Conservation (phyloP, 2,888 invertebrate genomes). For the Luperina nickerlii region DNA sequence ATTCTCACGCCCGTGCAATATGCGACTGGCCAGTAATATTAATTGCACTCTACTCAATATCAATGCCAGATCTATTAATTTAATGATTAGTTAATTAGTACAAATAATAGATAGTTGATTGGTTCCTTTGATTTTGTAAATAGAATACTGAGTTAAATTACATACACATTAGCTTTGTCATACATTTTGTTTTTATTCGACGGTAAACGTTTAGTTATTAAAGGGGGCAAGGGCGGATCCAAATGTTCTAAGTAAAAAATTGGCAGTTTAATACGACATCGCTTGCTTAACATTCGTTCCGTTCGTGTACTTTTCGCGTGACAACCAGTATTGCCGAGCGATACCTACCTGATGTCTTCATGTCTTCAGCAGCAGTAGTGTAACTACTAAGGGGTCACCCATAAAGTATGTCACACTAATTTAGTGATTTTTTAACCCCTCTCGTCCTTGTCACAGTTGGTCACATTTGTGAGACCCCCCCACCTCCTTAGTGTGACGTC, state of each 20-base stretch:
- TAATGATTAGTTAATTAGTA: conserved; percentile 26
- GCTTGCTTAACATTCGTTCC: not conserved
- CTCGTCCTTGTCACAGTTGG: no score
- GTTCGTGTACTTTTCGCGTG: not conserved
- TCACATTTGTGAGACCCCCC: no score
- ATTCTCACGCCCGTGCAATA: not conserved
- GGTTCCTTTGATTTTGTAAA: conserved; percentile 40
- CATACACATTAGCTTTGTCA: conserved; percentile 28
- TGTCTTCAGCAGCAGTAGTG: not conserved
- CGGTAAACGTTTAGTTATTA: not conserved
- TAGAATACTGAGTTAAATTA: conserved; percentile 34
- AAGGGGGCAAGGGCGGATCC: not conserved
- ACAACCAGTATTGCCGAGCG: not conserved
- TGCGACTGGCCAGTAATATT: conserved; percentile 24
- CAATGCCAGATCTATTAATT: conserved; percentile 17
- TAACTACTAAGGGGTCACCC: not conserved
- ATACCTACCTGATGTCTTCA: not conserved
- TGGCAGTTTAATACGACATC: not conserved
- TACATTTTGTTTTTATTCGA: not conserved
- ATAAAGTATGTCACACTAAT: no score
- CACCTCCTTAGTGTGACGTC: no score
- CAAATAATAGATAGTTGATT: conserved; percentile 37
- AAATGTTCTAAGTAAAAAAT: not conserved
- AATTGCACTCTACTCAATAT: conserved; percentile 18
- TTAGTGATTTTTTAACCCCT: no score